Percentiles rank a stretch among this genome's conserved stretches.
Evolutionary conservation across 2,797 vertebrate species (phyloP).

Genomic region (Cyclopterus lumpus): DNA sequence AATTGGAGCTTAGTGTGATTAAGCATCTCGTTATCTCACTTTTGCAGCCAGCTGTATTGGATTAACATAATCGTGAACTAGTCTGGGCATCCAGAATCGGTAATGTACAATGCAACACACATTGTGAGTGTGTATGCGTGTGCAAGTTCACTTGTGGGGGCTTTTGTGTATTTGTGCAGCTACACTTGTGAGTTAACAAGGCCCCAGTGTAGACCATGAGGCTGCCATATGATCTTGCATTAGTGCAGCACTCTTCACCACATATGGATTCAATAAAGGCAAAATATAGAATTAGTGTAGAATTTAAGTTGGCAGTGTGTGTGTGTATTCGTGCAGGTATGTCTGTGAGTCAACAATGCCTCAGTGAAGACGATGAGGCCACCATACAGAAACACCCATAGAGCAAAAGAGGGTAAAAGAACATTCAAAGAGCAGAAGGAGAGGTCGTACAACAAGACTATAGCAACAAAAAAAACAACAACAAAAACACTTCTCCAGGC

Average conservation of each 20-base stretch:
- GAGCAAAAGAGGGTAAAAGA: constrained; percentile 16
- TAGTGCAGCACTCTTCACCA: neutral
- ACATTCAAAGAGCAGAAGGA: constrained; percentile 42
- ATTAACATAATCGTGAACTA: constrained; percentile 69
- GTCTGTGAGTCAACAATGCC: neutral
- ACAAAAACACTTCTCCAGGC: constrained; percentile 59
- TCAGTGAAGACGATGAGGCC: neutral
- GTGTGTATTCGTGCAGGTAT: neutral
- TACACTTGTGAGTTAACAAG: neutral
- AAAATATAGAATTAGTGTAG: neutral
- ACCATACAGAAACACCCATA: constrained; percentile 21
- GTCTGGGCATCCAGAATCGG: constrained; percentile 53
- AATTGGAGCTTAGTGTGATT: constrained; percentile 67
- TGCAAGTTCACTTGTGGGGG: neutral
- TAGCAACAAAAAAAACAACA: constrained; percentile 6
- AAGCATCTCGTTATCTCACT: constrained; percentile 71
- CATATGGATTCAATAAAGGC: neutral
- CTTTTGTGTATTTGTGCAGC: neutral
- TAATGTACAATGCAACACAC: constrained; percentile 36
- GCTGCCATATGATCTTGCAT: constrained; percentile 8
- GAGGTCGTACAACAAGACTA: constrained; percentile 46
- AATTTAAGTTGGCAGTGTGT: constrained; percentile 2
- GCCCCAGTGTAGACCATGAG: neutral
- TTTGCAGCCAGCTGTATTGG: constrained; percentile 68
- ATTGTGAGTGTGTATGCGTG: constrained; percentile 21